Evolutionary conservation across 2,888 invertebrate species (phyloP), one percentile per base, ranked within the genome.

Genomic region (Augiades crinisus): DNA sequence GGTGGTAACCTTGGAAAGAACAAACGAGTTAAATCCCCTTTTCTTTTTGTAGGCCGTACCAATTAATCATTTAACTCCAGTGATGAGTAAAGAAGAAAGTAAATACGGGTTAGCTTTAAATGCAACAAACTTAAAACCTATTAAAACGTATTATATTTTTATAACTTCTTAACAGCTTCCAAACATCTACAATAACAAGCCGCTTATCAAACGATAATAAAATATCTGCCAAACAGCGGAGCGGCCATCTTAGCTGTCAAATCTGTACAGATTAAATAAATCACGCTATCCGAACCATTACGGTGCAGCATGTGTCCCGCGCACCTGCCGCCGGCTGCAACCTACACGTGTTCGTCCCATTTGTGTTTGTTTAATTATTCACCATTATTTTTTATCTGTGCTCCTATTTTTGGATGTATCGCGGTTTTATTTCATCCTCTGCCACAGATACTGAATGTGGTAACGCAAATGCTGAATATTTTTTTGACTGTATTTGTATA

Each of bases 221-320:
- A 47, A 37, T 47, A 24, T 13, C 30, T 37, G 19, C 30, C 30
- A 38, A 38, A 37, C 19, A 13, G 19, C 21, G 21, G 8, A 10
- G 31, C 33, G 40, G 47, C 40, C 40, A 40, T 40, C 21, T 40
- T 47, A 3, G 16, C 31, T 49, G 24, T 49, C 41, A 41, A 49
- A 33, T 47, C 31, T 31, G 31, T 47, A 41, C 40, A 49, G 40
- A 49, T 49, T 41, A 49, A 47, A 47, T 49, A 49, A 49, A 49
- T 49, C 49, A 49, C 49, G 34, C 21, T 47, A 33, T 33, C 36
- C 38, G 21, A 2, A 6, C 17, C n/a, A 22, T 21, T 19, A 30
- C 13, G 30, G 21, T 10, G 38, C 19, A 8, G 14, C 40, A 47
- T 47, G 10, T 47, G 47, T n/a, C 40, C 12, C 6, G 4, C 22